Evolutionary conservation across 2,113 vertebrate species (phyloP), one percentile per base, ranked within the genome.

Genomic region (Megaleporinus macrocephalus): DNA sequence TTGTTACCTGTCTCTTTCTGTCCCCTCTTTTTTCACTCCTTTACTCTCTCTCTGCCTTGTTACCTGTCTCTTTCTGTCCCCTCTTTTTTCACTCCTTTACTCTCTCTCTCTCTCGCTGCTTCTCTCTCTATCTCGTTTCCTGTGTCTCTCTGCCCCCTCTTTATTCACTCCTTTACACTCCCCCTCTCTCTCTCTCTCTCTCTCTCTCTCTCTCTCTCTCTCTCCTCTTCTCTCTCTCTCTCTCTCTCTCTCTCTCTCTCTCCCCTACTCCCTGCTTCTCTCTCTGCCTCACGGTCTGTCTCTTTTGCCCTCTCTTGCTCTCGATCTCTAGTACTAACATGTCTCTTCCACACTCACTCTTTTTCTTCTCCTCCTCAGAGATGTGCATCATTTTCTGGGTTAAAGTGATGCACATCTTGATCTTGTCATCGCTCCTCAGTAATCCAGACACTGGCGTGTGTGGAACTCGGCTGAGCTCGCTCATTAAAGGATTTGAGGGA

Each of bases 401-500:
- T 44, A 44, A 44, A 44, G 11, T 44, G 41, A 44, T 44, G 41
- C 41, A 44, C 41, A 44, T 44, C 41, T 11, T 44, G 41, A 44
- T 44, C 41, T 72, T 83, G 78, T 85, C 70, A 70, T 47, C 72
- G 30, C 13, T 9, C 13, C 51, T 20, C 18, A 73, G 57, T 61
- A 53, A 66, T 70, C 51, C n/a, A 15, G 47, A 15, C 55, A 27
- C 51, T 69, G 69, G 62, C 47, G 24, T 79, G 47, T 78, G 51
- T 70, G 53, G 24, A 70, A 73, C 29, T 14, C 57, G 24, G 41
- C 47, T 73, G 30, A 53, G 33, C 11, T 18, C 18, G 27, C 26
- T 61, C 30, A 59, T 69, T 76, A 61, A 49, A 70, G 57, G 73
- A 61, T 70, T 70, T 76, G 10, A 68, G 51, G 9, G 13, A 22